These are phyloP conservation scores for Grapholita molesta DNA, from an alignment of 1,140 invertebrate genomes.

Conservation along the genomic window DNA sequence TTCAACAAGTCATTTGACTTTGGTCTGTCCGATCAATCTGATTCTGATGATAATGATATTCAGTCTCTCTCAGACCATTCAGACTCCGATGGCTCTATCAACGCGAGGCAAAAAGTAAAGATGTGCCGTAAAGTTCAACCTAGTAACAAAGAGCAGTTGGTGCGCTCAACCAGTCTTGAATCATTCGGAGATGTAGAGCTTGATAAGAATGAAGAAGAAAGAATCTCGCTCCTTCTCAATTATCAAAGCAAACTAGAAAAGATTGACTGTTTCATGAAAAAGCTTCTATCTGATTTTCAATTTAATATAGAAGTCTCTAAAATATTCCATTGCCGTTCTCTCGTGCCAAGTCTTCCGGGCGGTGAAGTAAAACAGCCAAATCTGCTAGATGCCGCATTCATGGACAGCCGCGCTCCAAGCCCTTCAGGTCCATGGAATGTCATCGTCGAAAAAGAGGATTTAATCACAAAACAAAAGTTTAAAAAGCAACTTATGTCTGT, in stretches of 20 bases:
- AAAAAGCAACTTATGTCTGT: slow-evolving; percentile 54
- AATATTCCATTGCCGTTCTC: slow-evolving; percentile 46
- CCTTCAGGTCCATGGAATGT: slow-evolving; percentile 56
- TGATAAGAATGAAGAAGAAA: slow-evolving; percentile 55
- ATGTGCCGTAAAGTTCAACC: slow-evolving; percentile 61
- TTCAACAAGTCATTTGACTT: slow-evolving; percentile 63
- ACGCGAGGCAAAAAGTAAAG: slow-evolving; percentile 44
- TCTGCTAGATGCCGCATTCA: slow-evolving; percentile 30
- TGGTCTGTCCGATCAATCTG: slow-evolving; percentile 48
- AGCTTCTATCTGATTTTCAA: slow-evolving; percentile 58
- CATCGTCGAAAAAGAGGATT: slow-evolving; percentile 54
- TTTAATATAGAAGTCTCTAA: slow-evolving; percentile 66
- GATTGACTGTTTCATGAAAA: slow-evolving; percentile 50
- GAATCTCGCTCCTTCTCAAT: slow-evolving; percentile 41
- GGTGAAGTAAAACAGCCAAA: slow-evolving; percentile 38
- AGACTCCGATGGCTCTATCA: slow-evolving; percentile 42
- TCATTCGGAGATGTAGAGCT: slow-evolving; percentile 62
- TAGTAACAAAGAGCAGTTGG: slow-evolving; percentile 25
- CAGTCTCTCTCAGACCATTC: slow-evolving; percentile 55
- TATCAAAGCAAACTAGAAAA: slow-evolving; percentile 61
- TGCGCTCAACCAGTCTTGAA: slow-evolving; percentile 46
- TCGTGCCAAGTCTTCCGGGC: slow-evolving; percentile 35
- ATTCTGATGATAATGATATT: slow-evolving; percentile 49
- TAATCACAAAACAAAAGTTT: slow-evolving; percentile 45
- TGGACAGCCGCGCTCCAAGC: slow-evolving; percentile 33